These are phyloP conservation scores for Euphonia xanthogaster DNA, from an alignment of 2,797 vertebrate genomes.

Conservation along the genomic window DNA sequence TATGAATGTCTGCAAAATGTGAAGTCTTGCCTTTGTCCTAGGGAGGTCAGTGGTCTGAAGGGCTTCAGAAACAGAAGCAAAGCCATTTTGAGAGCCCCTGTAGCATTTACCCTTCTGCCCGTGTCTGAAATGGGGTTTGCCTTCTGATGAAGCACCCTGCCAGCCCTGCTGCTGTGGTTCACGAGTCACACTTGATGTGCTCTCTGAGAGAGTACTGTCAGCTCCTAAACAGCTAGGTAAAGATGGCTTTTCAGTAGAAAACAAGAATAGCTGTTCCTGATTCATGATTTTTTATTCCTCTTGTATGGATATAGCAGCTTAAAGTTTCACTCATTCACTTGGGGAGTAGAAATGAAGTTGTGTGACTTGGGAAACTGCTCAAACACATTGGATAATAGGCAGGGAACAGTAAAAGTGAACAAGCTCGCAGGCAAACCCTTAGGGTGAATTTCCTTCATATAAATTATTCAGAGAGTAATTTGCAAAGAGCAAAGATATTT, in stretches of 20 bases:
- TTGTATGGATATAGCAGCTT: neutral
- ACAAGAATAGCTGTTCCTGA: neutral
- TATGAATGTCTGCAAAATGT: neutral
- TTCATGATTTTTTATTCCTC: neutral
- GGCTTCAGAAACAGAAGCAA: neutral
- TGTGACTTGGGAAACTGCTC: neutral
- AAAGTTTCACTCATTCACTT: neutral
- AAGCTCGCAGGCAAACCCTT: neutral
- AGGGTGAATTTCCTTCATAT: neutral
- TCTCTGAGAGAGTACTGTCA: neutral
- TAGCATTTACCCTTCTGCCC: neutral
- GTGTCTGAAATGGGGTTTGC: neutral
- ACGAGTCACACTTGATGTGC: neutral
- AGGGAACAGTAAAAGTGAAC: neutral
- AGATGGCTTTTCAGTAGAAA: neutral
- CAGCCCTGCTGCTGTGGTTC: neutral
- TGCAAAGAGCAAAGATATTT: neutral
- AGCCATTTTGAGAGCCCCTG: neutral
- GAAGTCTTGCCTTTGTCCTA: neutral
- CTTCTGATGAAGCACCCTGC: neutral
- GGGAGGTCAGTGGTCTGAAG: neutral
- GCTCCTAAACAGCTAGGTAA: neutral
- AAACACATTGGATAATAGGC: neutral
- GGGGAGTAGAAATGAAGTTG: neutral
- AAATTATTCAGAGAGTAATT: slow-evolving; percentile 38